Base-by-base conservation (phyloP, 64 coral and sea anemone genomes). In the Dendrophyllia cribrosa region DNA sequence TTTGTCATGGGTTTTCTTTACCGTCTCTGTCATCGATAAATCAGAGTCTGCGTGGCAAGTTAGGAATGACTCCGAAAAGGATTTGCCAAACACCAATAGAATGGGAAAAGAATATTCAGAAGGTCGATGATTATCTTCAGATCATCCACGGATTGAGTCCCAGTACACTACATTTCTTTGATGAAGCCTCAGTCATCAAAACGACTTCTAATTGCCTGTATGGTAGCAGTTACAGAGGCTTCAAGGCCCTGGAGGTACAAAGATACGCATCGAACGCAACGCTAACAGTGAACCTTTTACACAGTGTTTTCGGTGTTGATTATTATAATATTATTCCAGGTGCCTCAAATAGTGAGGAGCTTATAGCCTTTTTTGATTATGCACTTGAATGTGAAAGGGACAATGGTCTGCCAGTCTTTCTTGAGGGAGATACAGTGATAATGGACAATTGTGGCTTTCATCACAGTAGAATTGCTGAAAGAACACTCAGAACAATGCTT, bases 291-390 rank as follows among this genome's bases (percentile, higher is more conserved):
- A 93, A 93, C 55, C 91, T 93, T 62, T 68, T 93, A 53, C 91
- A 93, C 43, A 93, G 91, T 78, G 60, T 86, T 68, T 93, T 93
- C 87, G 83, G 91, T 77, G 83, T 93, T 50, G 91, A 93, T 70
- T 86, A 78, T 82, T 79, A 78, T 79, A 93, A 79, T 74, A 66
- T 93, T 77, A 85, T 93, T 51, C 62, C 64, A 70, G 91, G 91
- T 67, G 82, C 91, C 51, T 93, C 91, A 20, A 87, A 93, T 64
- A 59, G 83, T 3, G 74, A 87, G 43, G 72, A 86, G 52, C 70
- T 87, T 58, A 61, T 87, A 69, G 48, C 83, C 74, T 87, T 93
- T 87, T 93, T 93, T 87, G 91, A 87, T 67, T 77, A 75, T 65
- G 87, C 87, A 77, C 87, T 89, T 66, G 87, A 89, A 25, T 64